Base-by-base conservation (phyloP, 1,140 invertebrate species). In the Drosophila ohnishii region DNA sequence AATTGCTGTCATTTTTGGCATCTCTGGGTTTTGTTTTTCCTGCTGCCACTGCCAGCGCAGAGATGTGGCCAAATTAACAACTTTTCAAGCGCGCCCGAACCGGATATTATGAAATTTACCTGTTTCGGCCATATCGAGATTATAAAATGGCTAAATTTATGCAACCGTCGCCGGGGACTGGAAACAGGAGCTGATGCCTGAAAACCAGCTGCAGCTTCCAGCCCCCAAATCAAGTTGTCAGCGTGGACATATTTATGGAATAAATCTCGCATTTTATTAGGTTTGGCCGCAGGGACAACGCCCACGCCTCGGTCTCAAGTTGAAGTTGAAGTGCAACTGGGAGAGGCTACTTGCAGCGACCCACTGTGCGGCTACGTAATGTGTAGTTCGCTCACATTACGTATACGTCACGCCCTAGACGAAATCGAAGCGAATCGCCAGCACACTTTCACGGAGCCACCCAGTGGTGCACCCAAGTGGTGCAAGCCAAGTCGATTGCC, bases 81-180 rank as follows among this genome's bases (percentile, higher is more conserved):
- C 84, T 88, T 88, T 87, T 87, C 84, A 88, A 88, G 84, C 85
- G 70, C 84, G 80, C 77, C 73, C 50, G 70, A 88, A 88, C 84
- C 84, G 84, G 84, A 88, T 80, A 80, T 88, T 88, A 88, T 89
- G 84, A 88, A 88, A 88, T 84, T 84, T 62, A 55, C 85, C 85
- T 88, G 84, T 87, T 87, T 82, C 67, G 76, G 53, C 79, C 72
- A 86, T 66, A 87, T 83, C 83, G 75, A 80, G 83, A 87, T 87
- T 88, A 75, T 84, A 84, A 80, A 88, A 77, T 87, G 78, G 76
- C 48, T 82, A 71, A 88, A 88, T 88, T 88, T 88, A 88, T 88
- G 84, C 84, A 88, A 88, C 80, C 66, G 82, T 65, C 50, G 39
- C 28, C 39, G 47, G 56, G 13, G 13, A 10, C 39, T 45, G 48